Conservation (phyloP, 2,113 vertebrate species). For the Saguinus midas region DNA sequence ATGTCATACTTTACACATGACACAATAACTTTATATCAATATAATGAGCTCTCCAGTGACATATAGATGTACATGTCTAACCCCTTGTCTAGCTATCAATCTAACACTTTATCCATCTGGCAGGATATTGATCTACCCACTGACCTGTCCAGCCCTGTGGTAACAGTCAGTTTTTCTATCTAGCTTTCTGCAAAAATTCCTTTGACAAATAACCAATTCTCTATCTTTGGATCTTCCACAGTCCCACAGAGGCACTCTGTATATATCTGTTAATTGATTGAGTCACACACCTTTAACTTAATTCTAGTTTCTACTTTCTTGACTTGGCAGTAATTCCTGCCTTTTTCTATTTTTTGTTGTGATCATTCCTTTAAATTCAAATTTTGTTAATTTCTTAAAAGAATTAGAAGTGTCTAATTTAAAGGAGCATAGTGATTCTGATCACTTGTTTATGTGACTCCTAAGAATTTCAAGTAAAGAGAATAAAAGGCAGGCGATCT, state of each 20-base stretch:
- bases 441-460: not conserved
- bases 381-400: slow-evolving; percentile 52
- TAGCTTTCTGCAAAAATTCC: slow-evolving; percentile 58
- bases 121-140: slow-evolving; percentile 68
- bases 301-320: slow-evolving; percentile 10
- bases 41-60: slow-evolving; percentile 65
- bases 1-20: slow-evolving; percentile 49
- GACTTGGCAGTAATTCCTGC: not conserved
- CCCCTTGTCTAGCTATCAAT: slow-evolving; percentile 59
- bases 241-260: not conserved
- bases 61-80: slow-evolving; percentile 65
- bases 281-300: slow-evolving; percentile 27
- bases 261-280: not conserved
- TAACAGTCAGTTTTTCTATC: slow-evolving; percentile 57
- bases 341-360: slow-evolving; percentile 19
- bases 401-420: not conserved
- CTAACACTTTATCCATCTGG: slow-evolving; percentile 54
- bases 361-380: slow-evolving; percentile 32
- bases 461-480: slow-evolving; percentile 34
- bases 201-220: slow-evolving; percentile 55
- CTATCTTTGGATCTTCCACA: not conserved
- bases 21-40: slow-evolving; percentile 40
- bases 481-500: slow-evolving; percentile 29
- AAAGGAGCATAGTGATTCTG: slow-evolving; percentile 27
- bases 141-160: slow-evolving; percentile 64